A percentile compares a stretch with the other conserved stretches of the same genome.
These are phyloP conservation scores for Dinocampus coccinellae DNA, from an alignment of 2,888 invertebrate genomes.

Conservation along the genomic window DNA sequence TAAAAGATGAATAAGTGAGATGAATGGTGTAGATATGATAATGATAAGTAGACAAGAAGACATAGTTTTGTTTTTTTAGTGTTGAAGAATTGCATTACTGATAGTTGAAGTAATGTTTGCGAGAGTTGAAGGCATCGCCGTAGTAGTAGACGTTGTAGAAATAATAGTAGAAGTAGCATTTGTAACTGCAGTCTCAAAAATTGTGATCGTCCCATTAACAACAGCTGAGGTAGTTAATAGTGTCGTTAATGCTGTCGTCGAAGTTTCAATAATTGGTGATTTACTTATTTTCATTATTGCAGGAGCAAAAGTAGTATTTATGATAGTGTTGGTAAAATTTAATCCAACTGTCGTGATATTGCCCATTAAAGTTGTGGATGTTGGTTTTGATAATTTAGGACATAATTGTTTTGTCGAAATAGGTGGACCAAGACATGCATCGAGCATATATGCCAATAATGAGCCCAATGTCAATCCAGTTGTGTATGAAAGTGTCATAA, in stretches of 20 bases:
- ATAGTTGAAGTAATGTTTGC: conserved; percentile 55
- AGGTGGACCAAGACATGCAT: conserved; percentile 67
- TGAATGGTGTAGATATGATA: too few relatives aligned
- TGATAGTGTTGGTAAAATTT: conserved; percentile 9
- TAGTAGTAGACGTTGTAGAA: conserved; percentile 55
- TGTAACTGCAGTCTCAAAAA: conserved; percentile 47
- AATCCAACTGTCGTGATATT: conserved; percentile 48
- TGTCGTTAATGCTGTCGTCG: conserved; percentile 53
- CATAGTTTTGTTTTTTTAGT: conserved; percentile 26
- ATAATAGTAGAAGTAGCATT: conserved; percentile 52
- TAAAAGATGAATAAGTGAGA: background rate
- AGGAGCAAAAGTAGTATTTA: conserved; percentile 47
- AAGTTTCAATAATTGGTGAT: conserved; percentile 51
- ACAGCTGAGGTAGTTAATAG: conserved; percentile 52
- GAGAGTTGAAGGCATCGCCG: conserved; percentile 54
- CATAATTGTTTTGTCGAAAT: conserved; percentile 63
- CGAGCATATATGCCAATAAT: conserved; percentile 84
- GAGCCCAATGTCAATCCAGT: conserved; percentile 88
- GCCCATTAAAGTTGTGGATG: conserved; percentile 43
- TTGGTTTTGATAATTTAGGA: conserved; percentile 46
- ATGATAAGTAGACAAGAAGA: background rate
- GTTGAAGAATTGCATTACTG: conserved; percentile 56
- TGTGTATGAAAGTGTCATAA: conserved; percentile 94
- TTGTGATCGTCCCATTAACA: conserved; percentile 51
- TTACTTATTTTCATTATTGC: conserved; percentile 53